phyloP scores from a whole-genome alignment of 2,888 invertebrate genomes.

The Rhagium mordax region DNA sequence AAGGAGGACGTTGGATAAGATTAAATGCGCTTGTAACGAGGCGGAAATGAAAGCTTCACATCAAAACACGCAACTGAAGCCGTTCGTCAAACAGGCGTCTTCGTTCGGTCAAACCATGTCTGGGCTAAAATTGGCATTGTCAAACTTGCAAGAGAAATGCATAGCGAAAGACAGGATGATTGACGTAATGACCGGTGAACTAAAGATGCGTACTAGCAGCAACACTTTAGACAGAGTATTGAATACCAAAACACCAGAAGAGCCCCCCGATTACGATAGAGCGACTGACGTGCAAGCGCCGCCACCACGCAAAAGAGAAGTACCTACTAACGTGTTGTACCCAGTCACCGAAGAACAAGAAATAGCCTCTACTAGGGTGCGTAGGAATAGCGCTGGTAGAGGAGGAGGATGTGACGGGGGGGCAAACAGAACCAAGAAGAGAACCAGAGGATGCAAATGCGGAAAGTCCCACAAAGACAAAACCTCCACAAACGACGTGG shows the following conservation, averaged over 20 bases:
- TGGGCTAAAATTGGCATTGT: slow-evolving; percentile 61
- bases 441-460: slow-evolving; percentile 46
- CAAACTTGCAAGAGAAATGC: slow-evolving; percentile 63
- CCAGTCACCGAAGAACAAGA: slow-evolving; percentile 35
- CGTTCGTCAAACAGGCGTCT: slow-evolving; percentile 56
- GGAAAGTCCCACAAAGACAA: slow-evolving; percentile 48
- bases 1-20: slow-evolving; percentile 52
- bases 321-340: slow-evolving; percentile 40
- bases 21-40: slow-evolving; percentile 56
- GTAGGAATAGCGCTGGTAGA: too few species aligned
- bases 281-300: slow-evolving; percentile 40
- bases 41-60: slow-evolving; percentile 53
- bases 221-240: slow-evolving; percentile 54
- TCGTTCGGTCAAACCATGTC: slow-evolving; percentile 59
- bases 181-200: slow-evolving; percentile 62
- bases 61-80: slow-evolving; percentile 35
- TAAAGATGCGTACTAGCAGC: slow-evolving; percentile 56
- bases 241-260: slow-evolving; percentile 35
- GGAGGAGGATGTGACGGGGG: neutral
- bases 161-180: slow-evolving; percentile 65
- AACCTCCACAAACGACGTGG: slow-evolving; percentile 42
- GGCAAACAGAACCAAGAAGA: slow-evolving; percentile 24
- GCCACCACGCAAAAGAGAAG: neutral
- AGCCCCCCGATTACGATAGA: slow-evolving; percentile 54
- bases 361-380: neutral